Evolutionary conservation across 2,888 invertebrate genomes (phyloP).

Genomic region (Drosophila glabriapex): DNA sequence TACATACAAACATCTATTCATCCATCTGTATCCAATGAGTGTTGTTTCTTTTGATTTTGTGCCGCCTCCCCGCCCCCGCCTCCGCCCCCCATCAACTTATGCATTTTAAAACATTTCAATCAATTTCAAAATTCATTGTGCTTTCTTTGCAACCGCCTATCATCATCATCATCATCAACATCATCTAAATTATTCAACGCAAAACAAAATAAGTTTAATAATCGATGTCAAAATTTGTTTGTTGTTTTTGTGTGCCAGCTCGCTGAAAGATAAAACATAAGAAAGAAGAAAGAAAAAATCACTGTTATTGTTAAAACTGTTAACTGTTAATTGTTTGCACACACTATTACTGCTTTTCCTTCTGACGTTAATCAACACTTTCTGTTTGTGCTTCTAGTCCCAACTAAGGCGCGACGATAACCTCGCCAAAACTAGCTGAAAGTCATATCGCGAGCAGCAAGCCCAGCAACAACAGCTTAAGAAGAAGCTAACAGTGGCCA

Average conservation of each 20-base stretch:
- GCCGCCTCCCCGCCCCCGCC: conserved; percentile 26
- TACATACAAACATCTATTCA: conserved; percentile 6
- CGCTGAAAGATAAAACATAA: conserved; percentile 41
- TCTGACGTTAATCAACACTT: conserved; percentile 14
- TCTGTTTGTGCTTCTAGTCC: conserved; percentile 71
- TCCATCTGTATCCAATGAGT: conserved; percentile 26
- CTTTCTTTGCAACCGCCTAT: conserved; percentile 56
- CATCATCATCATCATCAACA: conserved; percentile 22
- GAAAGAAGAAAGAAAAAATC: neutral
- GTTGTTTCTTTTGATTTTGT: conserved; percentile 52
- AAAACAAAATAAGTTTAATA: conserved; percentile 18
- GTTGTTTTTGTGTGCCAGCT: conserved; percentile 68
- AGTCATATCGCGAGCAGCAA: conserved; percentile 78
- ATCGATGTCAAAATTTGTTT: conserved; percentile 58
- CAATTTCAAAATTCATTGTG: conserved; percentile 42
- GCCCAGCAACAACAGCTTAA: conserved; percentile 45
- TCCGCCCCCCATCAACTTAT: conserved; percentile 20
- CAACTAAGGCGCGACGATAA: conserved; percentile 85
- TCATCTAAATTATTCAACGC: conserved; percentile 21
- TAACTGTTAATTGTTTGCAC: neutral
- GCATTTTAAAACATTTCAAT: conserved; percentile 18
- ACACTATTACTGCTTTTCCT: neutral
- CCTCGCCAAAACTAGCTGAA: conserved; percentile 85
- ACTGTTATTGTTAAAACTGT: conserved; percentile 31
- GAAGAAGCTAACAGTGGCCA: conserved; percentile 46